A percentile compares a stretch with the other conserved stretches of the same genome.
phyloP scores from a whole-genome alignment of 2,113 vertebrate species.

The Mobula birostris region DNA sequence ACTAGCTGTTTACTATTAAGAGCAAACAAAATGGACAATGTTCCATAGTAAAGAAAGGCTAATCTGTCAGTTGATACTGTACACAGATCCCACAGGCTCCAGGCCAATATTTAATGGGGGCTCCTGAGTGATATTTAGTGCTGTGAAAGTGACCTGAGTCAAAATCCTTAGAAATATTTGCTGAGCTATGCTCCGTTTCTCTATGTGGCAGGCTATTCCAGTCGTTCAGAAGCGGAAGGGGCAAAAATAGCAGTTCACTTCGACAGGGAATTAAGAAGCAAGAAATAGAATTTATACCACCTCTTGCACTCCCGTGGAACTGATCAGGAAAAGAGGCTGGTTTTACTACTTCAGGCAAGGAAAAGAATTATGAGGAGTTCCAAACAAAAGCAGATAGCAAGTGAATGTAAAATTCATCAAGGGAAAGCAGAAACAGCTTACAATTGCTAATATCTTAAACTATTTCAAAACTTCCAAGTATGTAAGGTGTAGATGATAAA shows the following conservation, averaged over 20 bases:
- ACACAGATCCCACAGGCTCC: constrained; percentile 24
- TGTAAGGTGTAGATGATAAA: background rate
- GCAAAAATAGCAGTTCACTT: constrained; percentile 17
- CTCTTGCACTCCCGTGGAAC: background rate
- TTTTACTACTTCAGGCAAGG: background rate
- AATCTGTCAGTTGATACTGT: constrained; percentile 35
- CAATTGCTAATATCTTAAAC: background rate
- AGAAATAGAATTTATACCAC: background rate
- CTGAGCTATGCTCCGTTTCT: constrained; percentile 16
- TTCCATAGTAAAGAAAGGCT: constrained; percentile 25
- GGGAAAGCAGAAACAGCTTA: background rate
- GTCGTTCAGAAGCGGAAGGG: background rate
- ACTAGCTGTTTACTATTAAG: constrained; percentile 31
- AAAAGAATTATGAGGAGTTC: background rate
- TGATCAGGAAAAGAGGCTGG: background rate
- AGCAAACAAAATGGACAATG: constrained; percentile 31
- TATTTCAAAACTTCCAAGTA: background rate
- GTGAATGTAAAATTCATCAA: background rate
- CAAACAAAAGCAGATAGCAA: background rate
- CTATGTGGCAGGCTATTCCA: background rate
- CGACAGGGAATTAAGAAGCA: background rate
- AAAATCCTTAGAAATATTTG: constrained; percentile 24
- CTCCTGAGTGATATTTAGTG: constrained; percentile 30
- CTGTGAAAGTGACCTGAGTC: constrained; percentile 33
- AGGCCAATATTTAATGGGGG: constrained; percentile 12